These are phyloP conservation scores for Pinctada fucata DNA, from an alignment of 2,888 invertebrate genomes.

Conservation along the genomic window DNA sequence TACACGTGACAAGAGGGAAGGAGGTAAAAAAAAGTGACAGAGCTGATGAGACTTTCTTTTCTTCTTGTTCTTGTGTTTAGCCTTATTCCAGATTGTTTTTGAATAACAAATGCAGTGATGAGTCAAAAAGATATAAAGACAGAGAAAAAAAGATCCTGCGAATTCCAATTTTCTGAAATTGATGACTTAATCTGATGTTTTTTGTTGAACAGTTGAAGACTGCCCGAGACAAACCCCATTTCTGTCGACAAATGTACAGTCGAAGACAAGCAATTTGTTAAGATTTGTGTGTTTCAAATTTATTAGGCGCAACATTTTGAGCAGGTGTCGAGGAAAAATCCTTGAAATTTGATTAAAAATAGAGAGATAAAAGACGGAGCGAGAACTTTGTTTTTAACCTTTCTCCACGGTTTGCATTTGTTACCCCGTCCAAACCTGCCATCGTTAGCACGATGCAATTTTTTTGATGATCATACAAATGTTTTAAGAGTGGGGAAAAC, in stretches of 20 bases:
- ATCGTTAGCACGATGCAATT: too few species aligned
- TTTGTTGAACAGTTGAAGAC: background rate
- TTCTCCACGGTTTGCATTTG: too few species aligned
- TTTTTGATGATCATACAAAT: too few species aligned
- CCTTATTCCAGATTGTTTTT: too few species aligned
- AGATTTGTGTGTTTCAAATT: slow-evolving; percentile 3
- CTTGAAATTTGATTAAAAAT: slow-evolving; percentile 1
- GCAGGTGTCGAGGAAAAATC: slow-evolving; percentile 6
- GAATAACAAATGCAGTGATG: too few species aligned
- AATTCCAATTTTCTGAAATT: background rate
- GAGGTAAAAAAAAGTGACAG: too few species aligned
- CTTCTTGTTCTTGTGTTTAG: too few species aligned
- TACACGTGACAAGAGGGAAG: too few species aligned
- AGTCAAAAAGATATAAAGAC: background rate
- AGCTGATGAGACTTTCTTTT: too few species aligned
- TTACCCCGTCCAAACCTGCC: too few species aligned
- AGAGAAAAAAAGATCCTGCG: background rate
- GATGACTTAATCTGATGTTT: background rate
- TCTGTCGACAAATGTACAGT: slow-evolving; percentile 2
- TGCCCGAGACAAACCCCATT: background rate
- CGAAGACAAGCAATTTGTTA: background rate
- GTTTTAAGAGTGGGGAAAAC: too few species aligned
- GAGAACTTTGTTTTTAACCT: background rate
- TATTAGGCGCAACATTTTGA: background rate
- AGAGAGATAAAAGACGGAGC: background rate